These are phyloP conservation scores for Cyanistes caeruleus DNA, from an alignment of 2,113 vertebrate genomes.

Conservation along the genomic window DNA sequence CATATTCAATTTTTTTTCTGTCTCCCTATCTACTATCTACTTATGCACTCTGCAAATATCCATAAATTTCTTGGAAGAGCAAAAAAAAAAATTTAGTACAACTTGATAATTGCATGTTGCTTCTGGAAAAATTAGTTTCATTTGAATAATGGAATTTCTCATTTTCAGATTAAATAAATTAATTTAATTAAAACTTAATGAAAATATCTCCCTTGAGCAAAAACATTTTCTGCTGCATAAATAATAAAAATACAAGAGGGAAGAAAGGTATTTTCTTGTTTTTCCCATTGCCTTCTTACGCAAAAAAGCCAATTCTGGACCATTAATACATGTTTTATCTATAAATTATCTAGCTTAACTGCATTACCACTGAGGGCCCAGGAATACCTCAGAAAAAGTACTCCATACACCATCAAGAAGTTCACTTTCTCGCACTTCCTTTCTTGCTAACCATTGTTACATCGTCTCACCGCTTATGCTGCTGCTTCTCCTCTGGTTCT, in stretches of 20 bases:
- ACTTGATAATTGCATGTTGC: background rate
- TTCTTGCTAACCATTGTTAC: background rate
- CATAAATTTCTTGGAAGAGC: constrained; percentile 1
- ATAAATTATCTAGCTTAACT: background rate
- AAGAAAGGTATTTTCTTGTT: background rate
- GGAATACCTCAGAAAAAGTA: background rate
- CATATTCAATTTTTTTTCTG: background rate
- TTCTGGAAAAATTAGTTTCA: constrained; percentile 10
- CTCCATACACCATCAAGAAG: background rate
- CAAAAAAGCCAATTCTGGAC: background rate
- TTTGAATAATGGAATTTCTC: background rate
- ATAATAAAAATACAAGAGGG: background rate
- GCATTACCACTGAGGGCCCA: background rate
- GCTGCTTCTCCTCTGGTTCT: background rate
- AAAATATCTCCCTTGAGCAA: background rate
- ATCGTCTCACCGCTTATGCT: background rate
- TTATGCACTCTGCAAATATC: background rate
- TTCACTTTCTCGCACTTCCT: background rate
- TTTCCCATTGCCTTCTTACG: background rate
- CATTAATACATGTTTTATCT: background rate
- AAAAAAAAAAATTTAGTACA: background rate
- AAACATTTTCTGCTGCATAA: background rate
- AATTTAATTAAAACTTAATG: background rate
- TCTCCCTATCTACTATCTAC: background rate
- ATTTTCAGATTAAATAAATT: background rate